Evolutionary conservation across 1,140 invertebrate species (phyloP), one percentile per base, ranked within the genome.

Genomic region (Drosophila teissieri): DNA sequence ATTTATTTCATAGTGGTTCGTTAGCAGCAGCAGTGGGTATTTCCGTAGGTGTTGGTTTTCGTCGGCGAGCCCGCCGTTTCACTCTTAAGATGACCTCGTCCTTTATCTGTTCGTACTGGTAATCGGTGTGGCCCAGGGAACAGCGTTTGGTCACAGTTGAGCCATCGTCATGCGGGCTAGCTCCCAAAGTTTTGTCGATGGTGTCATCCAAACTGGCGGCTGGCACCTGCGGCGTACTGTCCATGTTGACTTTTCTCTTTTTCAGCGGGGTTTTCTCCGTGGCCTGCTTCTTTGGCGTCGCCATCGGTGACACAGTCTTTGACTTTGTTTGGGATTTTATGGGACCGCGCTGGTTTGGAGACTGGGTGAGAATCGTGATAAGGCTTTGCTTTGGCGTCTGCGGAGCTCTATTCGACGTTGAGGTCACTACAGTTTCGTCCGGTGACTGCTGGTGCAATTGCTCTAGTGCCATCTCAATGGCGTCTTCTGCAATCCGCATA

Each of bases 101-200:
- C 34, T 86, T 79, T 12, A 89, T 61, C n/a, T 73, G 73, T 55
- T 91, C 91, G 17, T 83, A 91, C 49, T 84, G 83, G 68, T 91
- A 91, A 39, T 91, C 80, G 6, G 75, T 86, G 6, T 78, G 48
- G n/a, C 91, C 91, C 7, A 91, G 48, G 0, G 90, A 89, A n/a
- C 85, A 79, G 12, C 80, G 86, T 39, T 91, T 91, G n/a, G 78
- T 90, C 4, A 86, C 54, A 27, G 37, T 55, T 15, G 72, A 69
- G n/a, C 45, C 10, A 3, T 79, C 56, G 8, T 42, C 62, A 36
- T 37, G 46, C 0, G 39, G 22, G 31, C 24, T 60, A 3, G 6
- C 14, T 44, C 31, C 31, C 12, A 27, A 7, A 4, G 76, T 78
- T 17, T 89, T 69, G 36, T 89, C 77, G 4, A 80, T 68, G 31